Base-by-base conservation (phyloP, 2,888 invertebrate species). In the Deilephila elpenor region DNA sequence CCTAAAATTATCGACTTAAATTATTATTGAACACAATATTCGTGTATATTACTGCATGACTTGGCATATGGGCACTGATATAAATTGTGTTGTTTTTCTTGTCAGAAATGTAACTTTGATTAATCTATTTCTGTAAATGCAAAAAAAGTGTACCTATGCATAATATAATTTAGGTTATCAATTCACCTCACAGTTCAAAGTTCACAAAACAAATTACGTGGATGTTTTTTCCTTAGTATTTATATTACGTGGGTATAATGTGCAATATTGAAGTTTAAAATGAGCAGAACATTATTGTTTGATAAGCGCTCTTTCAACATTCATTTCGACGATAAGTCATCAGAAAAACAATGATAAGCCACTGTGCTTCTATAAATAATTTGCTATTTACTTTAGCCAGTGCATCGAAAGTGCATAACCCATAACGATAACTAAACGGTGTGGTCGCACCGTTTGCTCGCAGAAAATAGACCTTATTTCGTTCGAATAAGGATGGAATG, bases 401-500 rank as follows among this genome's bases (percentile, higher is more conserved):
- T 76, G 73, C 75, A 67, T 67, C 25, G 67, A 67, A 67, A 67
- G 51, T 67, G 67, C 67, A 67, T 67, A 67, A 67, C 44, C 67
- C 51, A 67, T 67, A 51, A 67, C 67, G 67, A 67, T 67, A 51
- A 67, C 67, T 67, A 67, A 44, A 67, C 44, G 64, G 20, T 44
- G 64, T 14, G 64, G 14, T 67, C 44, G 67, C 25, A 25, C 25
- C 25, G 44, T 20, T 17, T 61, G 59, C 56, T 25, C 56, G 44
- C 37, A 60, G 32, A 82, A 76, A 81, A 82, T 89, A 85, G 88
- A 88, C 90, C 86, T 87, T 91, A 88, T 78, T 59, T 67, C 82
- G 5, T 71, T 67, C 83, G 74, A 76, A 83, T 89, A 91, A 84
- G 88, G 84, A 77, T 74, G 80, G 78, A 76, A 79, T 77, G 78